Base-by-base conservation (phyloP, 1,140 invertebrate genomes). In the Apis laboriosa region DNA sequence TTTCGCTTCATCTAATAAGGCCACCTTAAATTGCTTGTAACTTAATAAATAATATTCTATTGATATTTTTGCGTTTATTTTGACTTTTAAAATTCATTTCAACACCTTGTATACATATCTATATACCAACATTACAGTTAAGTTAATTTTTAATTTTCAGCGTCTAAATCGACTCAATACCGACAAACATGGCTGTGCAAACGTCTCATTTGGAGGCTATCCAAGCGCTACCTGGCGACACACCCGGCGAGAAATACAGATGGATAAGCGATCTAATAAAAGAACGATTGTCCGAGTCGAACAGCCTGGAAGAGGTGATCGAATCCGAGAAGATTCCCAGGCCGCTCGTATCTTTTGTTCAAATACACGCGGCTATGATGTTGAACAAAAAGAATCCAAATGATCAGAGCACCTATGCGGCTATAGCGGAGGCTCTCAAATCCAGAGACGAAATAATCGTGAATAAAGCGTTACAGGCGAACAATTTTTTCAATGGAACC, bases 151-250 rank as follows among this genome's bases (percentile, higher is more conserved):
- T 9, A 71, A 43, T 28, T 49, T 15, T 43, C 34, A 43, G 34
- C 28, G 2, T 17, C 2, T 24, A 68, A 53, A 12, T 73, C 49
- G 12, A 21, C 34, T 21, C 12, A 17, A 15, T 0, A 7, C 21
- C 0, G 21, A 17, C 0, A 0, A 70, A 79, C 13, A 81, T 90
- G 81, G 11, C 73, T 21, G 0, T 72, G 9, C 13, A 76, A 12
- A 71, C 55, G 12, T n/a, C 89, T 43, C 88, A 91, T 68, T 28
- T 93, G 24, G 9, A 83, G 0, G 91, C 88, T 0, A 91, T 94
- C 73, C 93, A 93, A 72, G n/a, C 75, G 11, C 19, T 94, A 24
- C 79, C 85, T 0, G 93, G 92, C 0, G 9, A 77, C 0, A 92
- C 82, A 1, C 81, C 90, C 1, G 70, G 79, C 0, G 77, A 92